Base-by-base conservation (phyloP, 2,888 invertebrate genomes). In the Pantelozetes paolii region DNA sequence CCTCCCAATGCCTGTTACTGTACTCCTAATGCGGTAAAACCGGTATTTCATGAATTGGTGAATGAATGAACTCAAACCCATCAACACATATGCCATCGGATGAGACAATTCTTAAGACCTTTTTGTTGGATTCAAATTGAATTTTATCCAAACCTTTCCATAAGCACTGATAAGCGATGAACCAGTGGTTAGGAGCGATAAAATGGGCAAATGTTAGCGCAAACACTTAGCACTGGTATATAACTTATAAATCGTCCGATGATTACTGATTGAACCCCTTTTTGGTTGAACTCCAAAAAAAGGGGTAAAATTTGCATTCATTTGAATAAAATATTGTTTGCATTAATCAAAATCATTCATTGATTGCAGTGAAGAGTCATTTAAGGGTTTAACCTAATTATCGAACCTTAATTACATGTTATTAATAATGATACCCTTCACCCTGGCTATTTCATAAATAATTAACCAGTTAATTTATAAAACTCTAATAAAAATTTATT, bases 31-130 rank as follows among this genome's bases (percentile, higher is more conserved):
- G 40, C 69, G 26, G 69, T 69, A 45, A 69, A 69, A 69, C 69
- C 69, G 69, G 69, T 69, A 69, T 69, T 69, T 20, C 69, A 69
- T 69, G 69, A 69, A 69, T 42, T 64, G 36, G 5, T 64, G 32
- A 67, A 23, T 45, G 69, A 69, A 69, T 69, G 69, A 69, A 69
- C 69, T 69, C 45, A n/a, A 36, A 64, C 36, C 36, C n/a, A 64
- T 64, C 36, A 62, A 11, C 62, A 64, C 62, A 36, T 64, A 36
- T 64, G 32, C 36, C 62, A 64, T 64, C 62, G 36, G 62, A 64
- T 64, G 62, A 20, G 62, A 8, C 36, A 15, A 2, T 36, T 20
- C 2, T 15, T 57, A 13, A 28, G 57, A 64, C 18, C 36, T 28
- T 18, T n/a, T n/a, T 20, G 1, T 59, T 28, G 3, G 30, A 59